Evolutionary conservation across 2,113 vertebrate species (phyloP), one percentile per base, ranked within the genome.

Genomic region (Baryphthengus martii): DNA sequence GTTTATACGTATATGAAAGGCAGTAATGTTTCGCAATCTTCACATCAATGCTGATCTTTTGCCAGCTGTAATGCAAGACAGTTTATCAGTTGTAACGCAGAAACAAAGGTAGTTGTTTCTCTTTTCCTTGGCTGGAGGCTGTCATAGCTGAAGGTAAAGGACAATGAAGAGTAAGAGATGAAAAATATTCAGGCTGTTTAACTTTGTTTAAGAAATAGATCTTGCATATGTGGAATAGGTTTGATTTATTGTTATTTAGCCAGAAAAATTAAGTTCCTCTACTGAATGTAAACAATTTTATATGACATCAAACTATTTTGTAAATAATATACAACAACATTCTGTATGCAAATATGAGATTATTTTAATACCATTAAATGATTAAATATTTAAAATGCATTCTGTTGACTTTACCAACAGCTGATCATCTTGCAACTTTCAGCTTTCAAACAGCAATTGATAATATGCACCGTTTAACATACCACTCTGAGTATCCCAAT

Each of bases 341-440:
- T 95, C 90, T 97, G n/a, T 97, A 85, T 95, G 61, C 91, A 94
- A 95, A 96, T 75, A 72, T 63, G n/a, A 88, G 89, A 95, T 93
- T 95, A 96, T 93, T 94, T 97, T 97, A 96, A 93, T 97, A 96
- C 90, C 67, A 89, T 88, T 82, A 94, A 97, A 96, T 90, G 73
- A 85, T 81, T 10, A 88, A 53, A 15, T 95, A 75, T 94, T 88
- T 95, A 83, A 96, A 91, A 61, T 86, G 21, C 20, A 29, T 83
- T 87, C 53, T 92, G 7, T 86, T 88, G 68, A 77, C 20, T 89
- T 88, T 59, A 82, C n/a, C 29, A 35, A 9, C 40, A 71, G 11
- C 75, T 76, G n/a, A 44, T 89, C 23, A 18, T 90, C 17, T 39
- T 93, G 29, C 33, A 39, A 9, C 8, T 35, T 65, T 37, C 26